Percentiles rank a stretch among this genome's conserved stretches.
These are phyloP conservation scores for Acholoe squamosa DNA, from an alignment of 2,888 invertebrate species.

Conservation along the genomic window DNA sequence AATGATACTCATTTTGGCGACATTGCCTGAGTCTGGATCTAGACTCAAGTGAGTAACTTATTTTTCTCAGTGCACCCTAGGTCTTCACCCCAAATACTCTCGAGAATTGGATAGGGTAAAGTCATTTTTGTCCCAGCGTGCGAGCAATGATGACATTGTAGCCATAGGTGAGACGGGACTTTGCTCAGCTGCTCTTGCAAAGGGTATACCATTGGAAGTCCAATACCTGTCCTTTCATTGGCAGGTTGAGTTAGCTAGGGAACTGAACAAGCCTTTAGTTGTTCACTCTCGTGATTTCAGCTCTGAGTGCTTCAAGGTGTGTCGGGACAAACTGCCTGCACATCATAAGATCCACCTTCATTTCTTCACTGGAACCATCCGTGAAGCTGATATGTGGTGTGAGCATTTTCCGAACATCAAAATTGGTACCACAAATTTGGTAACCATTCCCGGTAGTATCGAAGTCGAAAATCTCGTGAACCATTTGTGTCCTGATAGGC, in stretches of 20 bases:
- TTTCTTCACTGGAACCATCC: not conserved
- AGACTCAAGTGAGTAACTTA: too few relatives aligned
- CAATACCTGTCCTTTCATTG: not conserved
- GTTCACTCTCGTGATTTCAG: not conserved
- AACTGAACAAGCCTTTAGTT: not conserved
- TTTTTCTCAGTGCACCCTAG: too few relatives aligned
- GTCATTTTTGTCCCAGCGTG: not conserved
- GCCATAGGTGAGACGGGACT: constrained; percentile 22
- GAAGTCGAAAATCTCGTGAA: not conserved
- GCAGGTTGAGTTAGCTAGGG: not conserved
- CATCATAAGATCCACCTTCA: not conserved
- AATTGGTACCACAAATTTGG: not conserved
- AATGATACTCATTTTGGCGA: too few relatives aligned
- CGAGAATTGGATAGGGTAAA: not conserved
- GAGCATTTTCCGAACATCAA: not conserved
- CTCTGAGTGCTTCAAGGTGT: not conserved
- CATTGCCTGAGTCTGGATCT: too few relatives aligned
- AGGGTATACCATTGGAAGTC: not conserved
- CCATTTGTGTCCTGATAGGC: not conserved
- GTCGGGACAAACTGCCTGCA: not conserved
- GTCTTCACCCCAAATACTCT: not conserved
- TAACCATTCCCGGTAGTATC: not conserved
- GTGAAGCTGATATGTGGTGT: not conserved
- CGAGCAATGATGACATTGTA: not conserved
- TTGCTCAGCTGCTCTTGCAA: not conserved